Conservation (phyloP, 2,797 vertebrate species). For the Anguilla marmorata region DNA sequence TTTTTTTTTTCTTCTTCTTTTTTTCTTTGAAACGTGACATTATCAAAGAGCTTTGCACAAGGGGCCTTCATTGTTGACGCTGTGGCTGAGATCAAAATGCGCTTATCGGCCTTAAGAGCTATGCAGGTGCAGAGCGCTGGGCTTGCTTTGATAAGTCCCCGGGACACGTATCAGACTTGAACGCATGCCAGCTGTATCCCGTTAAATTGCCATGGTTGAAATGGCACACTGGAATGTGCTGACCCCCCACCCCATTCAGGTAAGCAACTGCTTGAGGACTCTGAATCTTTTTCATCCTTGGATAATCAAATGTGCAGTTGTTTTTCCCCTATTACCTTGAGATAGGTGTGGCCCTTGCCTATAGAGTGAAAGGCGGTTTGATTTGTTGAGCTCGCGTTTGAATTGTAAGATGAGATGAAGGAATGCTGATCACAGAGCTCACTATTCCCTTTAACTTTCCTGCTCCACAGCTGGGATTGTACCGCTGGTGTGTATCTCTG, state of each 20-base stretch:
- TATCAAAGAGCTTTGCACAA: conserved; percentile 22
- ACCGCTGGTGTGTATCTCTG: neutral
- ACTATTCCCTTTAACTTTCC: neutral
- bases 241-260: neutral
- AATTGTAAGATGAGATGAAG: conserved; percentile 17
- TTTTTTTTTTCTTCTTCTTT: neutral
- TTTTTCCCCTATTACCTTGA: neutral
- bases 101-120: conserved; percentile 14
- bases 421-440: neutral
- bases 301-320: neutral
- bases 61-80: conserved; percentile 7
- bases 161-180: conserved; percentile 9
- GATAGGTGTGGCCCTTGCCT: neutral
- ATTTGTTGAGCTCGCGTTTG: neutral
- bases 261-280: neutral
- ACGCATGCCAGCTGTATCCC: neutral
- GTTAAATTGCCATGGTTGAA: neutral
- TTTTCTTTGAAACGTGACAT: neutral
- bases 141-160: conserved; percentile 17
- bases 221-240: neutral
- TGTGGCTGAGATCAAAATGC: neutral
- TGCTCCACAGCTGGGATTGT: neutral
- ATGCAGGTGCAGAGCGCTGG: conserved; percentile 8
- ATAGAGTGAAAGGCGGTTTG: neutral
- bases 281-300: conserved; percentile 5